Percentiles rank a stretch among this genome's conserved stretches.
Evolutionary conservation across 2,113 vertebrate species (phyloP).

Genomic region (Hippocampus comes): DNA sequence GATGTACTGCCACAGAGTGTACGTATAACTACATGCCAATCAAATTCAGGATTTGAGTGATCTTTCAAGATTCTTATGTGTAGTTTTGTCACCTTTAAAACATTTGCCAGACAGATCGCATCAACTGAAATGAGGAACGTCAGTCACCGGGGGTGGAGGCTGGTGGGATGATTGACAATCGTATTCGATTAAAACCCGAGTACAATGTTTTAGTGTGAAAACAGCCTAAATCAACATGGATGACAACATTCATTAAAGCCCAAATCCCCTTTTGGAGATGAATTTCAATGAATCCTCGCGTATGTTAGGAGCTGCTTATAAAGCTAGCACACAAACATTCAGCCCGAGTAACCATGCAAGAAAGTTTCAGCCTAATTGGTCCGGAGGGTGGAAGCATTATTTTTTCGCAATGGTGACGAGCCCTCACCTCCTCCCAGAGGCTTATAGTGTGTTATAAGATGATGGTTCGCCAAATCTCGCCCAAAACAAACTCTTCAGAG

Average conservation of each 20-base stretch:
- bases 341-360: neutral
- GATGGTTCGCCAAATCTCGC: neutral
- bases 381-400: neutral
- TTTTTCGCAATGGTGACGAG: neutral
- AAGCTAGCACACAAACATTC: neutral
- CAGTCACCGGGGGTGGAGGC: too few species aligned
- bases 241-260: conserved; percentile 6
- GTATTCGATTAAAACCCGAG: neutral
- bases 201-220: neutral
- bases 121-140: too few species aligned
- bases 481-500: neutral
- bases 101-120: too few species aligned
- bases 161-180: neutral
- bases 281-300: neutral
- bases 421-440: neutral
- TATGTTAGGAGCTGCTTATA: neutral
- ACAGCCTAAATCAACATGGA: neutral
- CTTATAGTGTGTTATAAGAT: neutral
- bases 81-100: too few species aligned
- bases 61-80: neutral
- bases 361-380: conserved; percentile 1
- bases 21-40: neutral
- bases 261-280: neutral
- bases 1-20: neutral
- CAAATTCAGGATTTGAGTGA: neutral